Evolutionary conservation across 2,113 vertebrate species (phyloP), one percentile per base, ranked within the genome.

Genomic region (Ploceus nigricollis): DNA sequence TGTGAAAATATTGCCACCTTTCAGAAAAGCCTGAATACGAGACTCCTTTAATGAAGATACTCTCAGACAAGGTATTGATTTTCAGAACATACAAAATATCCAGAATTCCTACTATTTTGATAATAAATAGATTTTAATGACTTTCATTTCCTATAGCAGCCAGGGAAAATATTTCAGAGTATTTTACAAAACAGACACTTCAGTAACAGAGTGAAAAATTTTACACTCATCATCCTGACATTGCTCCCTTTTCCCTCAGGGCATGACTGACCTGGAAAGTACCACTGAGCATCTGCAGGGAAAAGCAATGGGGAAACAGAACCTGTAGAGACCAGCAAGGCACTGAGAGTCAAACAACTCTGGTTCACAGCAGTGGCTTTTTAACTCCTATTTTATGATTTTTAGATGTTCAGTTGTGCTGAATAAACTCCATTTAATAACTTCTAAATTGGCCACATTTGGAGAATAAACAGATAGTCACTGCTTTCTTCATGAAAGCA

Each of bases 1-100:
- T 75, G 56, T 92, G 86, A 93, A 87, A 79, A 84, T 92, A 87
- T 91, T 91, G 85, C 58, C 60, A 91, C 73, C 89, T 94, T 94
- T 71, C 90, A 89, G 79, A 69, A 85, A 70, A 84, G 48, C 60
- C 51, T 77, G 66, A 81, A 72, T 37, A 61, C 4, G 15, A 76
- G 39, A 44, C 15, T 87, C 65, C 18, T 66, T 66, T 5, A 2
- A 77, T 30, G 14, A 94, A 81, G 35, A 81, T 53, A 39, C 25
- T 84, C 16, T 75, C 7, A 9, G 53, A 58, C 11, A 79, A 85
- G 15, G 24, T 56, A 82, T 47, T 87, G 28, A 58, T 65, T 91
- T 90, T 90, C 40, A 48, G 45, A 76, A 65, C 44, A 54, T 25
- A 60, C 10, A 83, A 87, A 82, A 82, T 54, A 68, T 7, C 27